phyloP scores from a whole-genome alignment of 2,797 vertebrate species.

The Enteromius unitaeniatus region DNA sequence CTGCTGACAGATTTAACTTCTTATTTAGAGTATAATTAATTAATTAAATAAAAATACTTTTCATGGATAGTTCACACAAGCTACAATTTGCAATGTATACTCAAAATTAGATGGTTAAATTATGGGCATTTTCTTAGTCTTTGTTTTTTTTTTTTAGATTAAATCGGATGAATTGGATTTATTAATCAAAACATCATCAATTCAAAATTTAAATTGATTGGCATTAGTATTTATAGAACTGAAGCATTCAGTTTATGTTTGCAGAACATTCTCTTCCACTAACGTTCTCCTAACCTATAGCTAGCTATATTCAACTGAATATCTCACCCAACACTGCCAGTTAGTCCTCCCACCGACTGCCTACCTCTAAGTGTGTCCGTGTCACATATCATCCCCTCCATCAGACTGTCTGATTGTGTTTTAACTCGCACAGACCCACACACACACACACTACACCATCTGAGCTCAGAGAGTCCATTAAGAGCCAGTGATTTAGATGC shows the following conservation, averaged over 20 bases:
- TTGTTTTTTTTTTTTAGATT: too few species aligned
- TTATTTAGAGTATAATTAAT: too few species aligned
- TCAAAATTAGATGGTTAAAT: too few species aligned
- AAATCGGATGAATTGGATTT: too few species aligned
- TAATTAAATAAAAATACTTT: too few species aligned
- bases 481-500: slow-evolving; percentile 51
- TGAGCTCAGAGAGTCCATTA: slow-evolving; percentile 48
- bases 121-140: too few species aligned
- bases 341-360: not conserved
- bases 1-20: too few species aligned
- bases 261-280: not conserved
- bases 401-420: slow-evolving; percentile 45
- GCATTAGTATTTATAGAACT: not conserved
- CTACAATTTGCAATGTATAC: too few species aligned
- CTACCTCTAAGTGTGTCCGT: not conserved
- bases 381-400: slow-evolving; percentile 27
- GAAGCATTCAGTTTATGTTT: not conserved
- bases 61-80: too few species aligned
- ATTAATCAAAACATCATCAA: too few species aligned
- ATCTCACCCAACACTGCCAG: not conserved
- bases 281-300: not conserved
- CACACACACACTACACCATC: slow-evolving; percentile 14
- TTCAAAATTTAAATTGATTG: too few species aligned
- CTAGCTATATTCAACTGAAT: not conserved
- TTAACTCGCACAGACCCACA: slow-evolving; percentile 27